Base-by-base conservation (phyloP, 2,888 invertebrate genomes). In the Dendrolimus pini region DNA sequence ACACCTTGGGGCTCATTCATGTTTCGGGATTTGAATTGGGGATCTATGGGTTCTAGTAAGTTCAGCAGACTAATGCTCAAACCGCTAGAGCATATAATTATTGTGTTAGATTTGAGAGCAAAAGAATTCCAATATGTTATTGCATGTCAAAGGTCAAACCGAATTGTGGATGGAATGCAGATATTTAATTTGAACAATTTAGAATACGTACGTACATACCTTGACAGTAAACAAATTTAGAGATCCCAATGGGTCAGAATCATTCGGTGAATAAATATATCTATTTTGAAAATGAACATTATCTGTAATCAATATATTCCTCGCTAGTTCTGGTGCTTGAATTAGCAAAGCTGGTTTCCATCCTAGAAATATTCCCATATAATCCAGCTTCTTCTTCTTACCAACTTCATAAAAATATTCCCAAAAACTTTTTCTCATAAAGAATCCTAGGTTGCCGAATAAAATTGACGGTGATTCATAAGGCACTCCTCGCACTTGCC, bases 201-300 rank as follows among this genome's bases (percentile, higher is more conserved):
- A 30, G 6, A 30, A 30, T 30, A 30, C 18, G 18, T 18, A 18
- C 18, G 58, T 18, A 63, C 70, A 61, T 73, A 83, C 85, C 72
- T 82, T 82, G 1, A 83, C 65, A 10, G 78, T 72, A 60, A 86
- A 85, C n/a, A 86, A 66, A 67, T 85, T 85, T 41, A 85, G 66
- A 1, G 83, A 72, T 2, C 86, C 86, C 55, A 86, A 65, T 1
- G 82, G 82, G 62, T 86, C 86, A 7, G 75, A 65, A 0, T 56
- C 58, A 13, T 70, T 66, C 9, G 78, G 72, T 0, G 80, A 64
- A 55, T 77, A 80, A 54, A 70, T 55, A 60, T 69, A 74, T 65
- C 87, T 72, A 54, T 85, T 75, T 64, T 79, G 76, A 60, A 87
- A 87, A 64, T 72, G 61, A 0, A 80, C 78, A 54, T 70, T 71